Evolutionary conservation across 2,888 invertebrate species (phyloP), one percentile per base, ranked within the genome.

Genomic region (Noctua janthe): DNA sequence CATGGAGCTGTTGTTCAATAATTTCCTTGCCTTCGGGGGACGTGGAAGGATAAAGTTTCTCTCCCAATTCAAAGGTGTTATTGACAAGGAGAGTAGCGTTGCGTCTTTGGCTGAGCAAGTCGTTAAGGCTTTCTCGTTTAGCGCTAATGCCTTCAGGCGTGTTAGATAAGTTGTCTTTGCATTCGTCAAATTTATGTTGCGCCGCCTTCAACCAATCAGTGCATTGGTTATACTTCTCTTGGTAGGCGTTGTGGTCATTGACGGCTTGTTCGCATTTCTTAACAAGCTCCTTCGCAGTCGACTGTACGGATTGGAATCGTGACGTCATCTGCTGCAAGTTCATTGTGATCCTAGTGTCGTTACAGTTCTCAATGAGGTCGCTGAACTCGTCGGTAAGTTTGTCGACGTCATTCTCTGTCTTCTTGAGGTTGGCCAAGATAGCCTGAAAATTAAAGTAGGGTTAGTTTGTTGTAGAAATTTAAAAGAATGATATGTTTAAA

Each of bases 261-360:
- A 98, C 98, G 11, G 99, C 98, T 96, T 99, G 98, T 91, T 99
- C 99, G 91, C 99, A 99, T 95, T 99, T 99, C 94, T 99, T 99
- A 1, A 99, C 98, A 54, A 99, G 98, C 95, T 99, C 99, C 95
- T 98, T 99, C 3, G 99, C 98, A 0, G 99, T 99, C 0, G 98
- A 98, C 94, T 99, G 99, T 72, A 99, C 98, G 0, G 99, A 98
- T 94, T 99, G 99, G 96, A 99, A 99, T 80, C 99, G 97, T 10
- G 99, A 99, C 1, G 98, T 98, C 83, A 99, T 98, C 94, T 99
- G 99, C 93, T 99, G 99, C 54, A 99, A 98, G 92, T 98, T 99
- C 86, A 98, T 98, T 4, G 99, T 98, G 80, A 99, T 98, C 92
- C 99, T 97, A 1, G 98, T 98, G 92, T 99, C 99, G 43, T 99